These are phyloP conservation scores for Diachasmimorpha longicaudata DNA, from an alignment of 1,140 invertebrate species.

Conservation along the genomic window DNA sequence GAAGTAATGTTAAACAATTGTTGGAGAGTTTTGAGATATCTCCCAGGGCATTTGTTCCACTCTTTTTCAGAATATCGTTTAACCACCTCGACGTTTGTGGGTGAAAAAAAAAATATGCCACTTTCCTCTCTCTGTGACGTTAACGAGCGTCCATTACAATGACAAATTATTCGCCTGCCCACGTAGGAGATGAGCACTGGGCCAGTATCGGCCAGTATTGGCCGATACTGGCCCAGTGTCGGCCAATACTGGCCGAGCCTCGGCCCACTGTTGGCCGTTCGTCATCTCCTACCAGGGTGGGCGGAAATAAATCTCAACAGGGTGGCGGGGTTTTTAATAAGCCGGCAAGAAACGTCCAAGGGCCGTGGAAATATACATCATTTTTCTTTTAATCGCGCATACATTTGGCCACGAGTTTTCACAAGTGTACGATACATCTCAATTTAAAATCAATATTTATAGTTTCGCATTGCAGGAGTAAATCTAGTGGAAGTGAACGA, in stretches of 20 bases:
- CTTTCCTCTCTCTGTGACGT: neutral
- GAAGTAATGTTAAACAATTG: neutral
- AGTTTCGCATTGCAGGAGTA: neutral
- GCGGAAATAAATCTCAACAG: constrained; percentile 4
- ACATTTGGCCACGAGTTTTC: neutral
- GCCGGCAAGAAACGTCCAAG: neutral
- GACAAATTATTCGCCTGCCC: neutral
- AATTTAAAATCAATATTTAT: no score
- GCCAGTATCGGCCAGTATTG: no score
- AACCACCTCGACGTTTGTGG: constrained; percentile 18
- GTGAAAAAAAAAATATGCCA: constrained; percentile 21
- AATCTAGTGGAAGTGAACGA: neutral
- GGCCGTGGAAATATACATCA: neutral
- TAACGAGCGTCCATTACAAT: constrained; percentile 12
- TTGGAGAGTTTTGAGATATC: neutral
- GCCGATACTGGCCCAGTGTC: no score
- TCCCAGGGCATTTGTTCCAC: neutral
- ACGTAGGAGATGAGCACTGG: no score
- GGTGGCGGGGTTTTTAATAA: neutral
- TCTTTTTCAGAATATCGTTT: constrained; percentile 7
- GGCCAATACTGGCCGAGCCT: no score
- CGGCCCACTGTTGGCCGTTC: no score
- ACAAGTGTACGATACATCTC: no score
- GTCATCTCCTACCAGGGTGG: no score
- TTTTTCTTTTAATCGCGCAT: neutral